phyloP scores from a whole-genome alignment of 1,140 invertebrate species.

The Halotydeus destructor region DNA sequence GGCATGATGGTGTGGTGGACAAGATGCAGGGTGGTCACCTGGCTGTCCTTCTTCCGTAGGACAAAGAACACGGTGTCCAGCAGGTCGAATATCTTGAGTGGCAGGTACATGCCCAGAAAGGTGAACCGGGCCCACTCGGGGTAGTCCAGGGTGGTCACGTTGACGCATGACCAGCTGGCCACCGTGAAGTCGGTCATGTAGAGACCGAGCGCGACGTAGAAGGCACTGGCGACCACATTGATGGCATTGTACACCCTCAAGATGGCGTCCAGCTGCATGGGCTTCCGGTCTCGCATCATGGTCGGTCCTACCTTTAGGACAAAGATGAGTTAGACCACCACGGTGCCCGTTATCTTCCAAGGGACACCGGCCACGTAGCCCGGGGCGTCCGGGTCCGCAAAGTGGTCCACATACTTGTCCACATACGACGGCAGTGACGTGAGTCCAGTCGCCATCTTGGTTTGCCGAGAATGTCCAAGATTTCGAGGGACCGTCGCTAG shows the following conservation, averaged over 20 bases:
- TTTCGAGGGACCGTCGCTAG: too few relatives aligned
- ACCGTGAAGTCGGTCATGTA: slow-evolving; percentile 2
- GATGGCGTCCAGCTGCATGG: slow-evolving; percentile 49
- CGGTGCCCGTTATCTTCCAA: slow-evolving; percentile 56
- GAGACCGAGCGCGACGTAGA: background rate
- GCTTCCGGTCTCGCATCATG: slow-evolving; percentile 61
- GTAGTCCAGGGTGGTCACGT: background rate
- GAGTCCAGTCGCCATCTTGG: too few relatives aligned
- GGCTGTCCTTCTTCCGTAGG: slow-evolving; percentile 59
- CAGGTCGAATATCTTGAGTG: slow-evolving; percentile 5
- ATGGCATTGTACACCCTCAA: slow-evolving; percentile 51
- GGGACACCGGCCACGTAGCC: slow-evolving; percentile 30
- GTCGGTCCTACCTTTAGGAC: slow-evolving; percentile 55
- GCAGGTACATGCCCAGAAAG: slow-evolving; percentile 2
- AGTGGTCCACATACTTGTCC: too few relatives aligned
- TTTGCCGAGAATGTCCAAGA: too few relatives aligned
- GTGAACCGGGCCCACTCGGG: slow-evolving; percentile 2
- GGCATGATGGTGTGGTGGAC: slow-evolving; percentile 47
- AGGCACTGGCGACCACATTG: slow-evolving; percentile 2
- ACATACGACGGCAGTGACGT: too few relatives aligned
- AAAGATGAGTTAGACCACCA: slow-evolving; percentile 22
- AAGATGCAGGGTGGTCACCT: slow-evolving; percentile 66
- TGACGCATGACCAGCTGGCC: background rate
- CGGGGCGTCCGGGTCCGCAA: too few relatives aligned
- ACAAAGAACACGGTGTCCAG: slow-evolving; percentile 46